Percentiles rank a stretch among this genome's conserved stretches.
These are phyloP conservation scores for Prolemur simus DNA, from an alignment of 2,113 vertebrate species.

Conservation along the genomic window DNA sequence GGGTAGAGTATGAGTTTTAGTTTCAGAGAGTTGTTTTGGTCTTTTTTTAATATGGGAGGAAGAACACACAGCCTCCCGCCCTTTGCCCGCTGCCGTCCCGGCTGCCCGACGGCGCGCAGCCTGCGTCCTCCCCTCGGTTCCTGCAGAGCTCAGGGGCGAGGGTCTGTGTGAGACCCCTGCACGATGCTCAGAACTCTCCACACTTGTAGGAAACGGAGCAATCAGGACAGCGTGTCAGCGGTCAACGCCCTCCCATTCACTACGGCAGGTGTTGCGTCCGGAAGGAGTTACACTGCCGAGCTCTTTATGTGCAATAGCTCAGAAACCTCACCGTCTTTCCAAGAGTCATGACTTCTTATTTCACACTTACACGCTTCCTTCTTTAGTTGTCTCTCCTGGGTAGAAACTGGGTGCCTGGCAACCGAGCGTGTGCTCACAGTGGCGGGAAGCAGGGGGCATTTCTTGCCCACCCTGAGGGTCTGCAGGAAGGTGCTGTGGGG, in stretches of 20 bases:
- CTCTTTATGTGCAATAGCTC: too few relatives aligned
- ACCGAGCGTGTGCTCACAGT: neutral
- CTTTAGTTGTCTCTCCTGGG: neutral
- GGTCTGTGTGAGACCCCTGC: neutral
- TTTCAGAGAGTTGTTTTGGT: neutral
- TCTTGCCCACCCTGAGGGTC: neutral
- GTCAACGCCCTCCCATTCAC: too few relatives aligned
- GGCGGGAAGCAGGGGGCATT: neutral
- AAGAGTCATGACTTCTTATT: neutral
- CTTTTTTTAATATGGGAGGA: neutral
- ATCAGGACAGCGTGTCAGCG: neutral
- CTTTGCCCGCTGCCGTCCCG: neutral
- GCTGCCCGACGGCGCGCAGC: neutral
- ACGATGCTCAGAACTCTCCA: neutral
- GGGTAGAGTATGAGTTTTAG: neutral
- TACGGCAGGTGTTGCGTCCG: fast-evolving
- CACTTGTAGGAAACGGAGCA: neutral
- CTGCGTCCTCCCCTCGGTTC: neutral
- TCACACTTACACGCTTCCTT: neutral
- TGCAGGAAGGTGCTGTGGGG: neutral
- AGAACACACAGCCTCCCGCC: too few relatives aligned
- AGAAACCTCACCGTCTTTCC: neutral
- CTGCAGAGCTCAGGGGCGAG: too few relatives aligned
- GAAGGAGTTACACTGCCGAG: neutral
- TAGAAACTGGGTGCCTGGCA: neutral